These are phyloP conservation scores for Neodontobutis hainanensis DNA, from an alignment of 2,113 vertebrate genomes.

Conservation along the genomic window DNA sequence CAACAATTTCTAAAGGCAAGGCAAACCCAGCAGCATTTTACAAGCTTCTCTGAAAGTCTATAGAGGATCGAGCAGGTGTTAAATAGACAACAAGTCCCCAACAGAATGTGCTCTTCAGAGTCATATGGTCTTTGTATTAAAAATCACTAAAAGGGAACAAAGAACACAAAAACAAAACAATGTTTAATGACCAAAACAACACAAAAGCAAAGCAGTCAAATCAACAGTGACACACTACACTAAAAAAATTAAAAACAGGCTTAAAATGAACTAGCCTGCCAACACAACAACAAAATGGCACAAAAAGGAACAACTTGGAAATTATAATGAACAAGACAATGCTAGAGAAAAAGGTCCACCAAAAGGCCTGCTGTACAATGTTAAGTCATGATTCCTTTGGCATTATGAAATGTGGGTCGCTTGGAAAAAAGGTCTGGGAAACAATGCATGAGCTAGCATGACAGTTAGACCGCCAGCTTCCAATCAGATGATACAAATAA, in stretches of 20 bases:
- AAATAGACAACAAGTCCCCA: too few species aligned
- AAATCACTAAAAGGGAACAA: not conserved
- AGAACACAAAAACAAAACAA: not conserved
- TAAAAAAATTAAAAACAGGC: too few species aligned
- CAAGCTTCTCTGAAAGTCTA: constrained; percentile 30
- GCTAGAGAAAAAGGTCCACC: not conserved
- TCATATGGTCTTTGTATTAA: not conserved
- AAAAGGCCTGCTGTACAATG: not conserved
- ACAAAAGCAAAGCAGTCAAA: too few species aligned
- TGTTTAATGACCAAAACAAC: too few species aligned
- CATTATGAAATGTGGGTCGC: not conserved
- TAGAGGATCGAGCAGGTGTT: constrained; percentile 12
- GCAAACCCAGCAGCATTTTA: constrained; percentile 38
- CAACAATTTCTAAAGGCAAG: constrained; percentile 61
- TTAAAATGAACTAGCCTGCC: not conserved
- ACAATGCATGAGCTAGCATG: constrained; percentile 1
- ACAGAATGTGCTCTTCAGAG: not conserved
- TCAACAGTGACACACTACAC: too few species aligned
- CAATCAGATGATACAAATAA: constrained; percentile 35
- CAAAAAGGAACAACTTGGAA: not conserved
- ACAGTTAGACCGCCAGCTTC: constrained; percentile 3
- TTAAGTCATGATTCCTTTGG: not conserved
- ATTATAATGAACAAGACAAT: not conserved
- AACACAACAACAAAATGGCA: not conserved
- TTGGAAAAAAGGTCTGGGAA: not conserved